Conservation (phyloP, 2,797 vertebrate species). For the Micropoecilia bifurca region DNA sequence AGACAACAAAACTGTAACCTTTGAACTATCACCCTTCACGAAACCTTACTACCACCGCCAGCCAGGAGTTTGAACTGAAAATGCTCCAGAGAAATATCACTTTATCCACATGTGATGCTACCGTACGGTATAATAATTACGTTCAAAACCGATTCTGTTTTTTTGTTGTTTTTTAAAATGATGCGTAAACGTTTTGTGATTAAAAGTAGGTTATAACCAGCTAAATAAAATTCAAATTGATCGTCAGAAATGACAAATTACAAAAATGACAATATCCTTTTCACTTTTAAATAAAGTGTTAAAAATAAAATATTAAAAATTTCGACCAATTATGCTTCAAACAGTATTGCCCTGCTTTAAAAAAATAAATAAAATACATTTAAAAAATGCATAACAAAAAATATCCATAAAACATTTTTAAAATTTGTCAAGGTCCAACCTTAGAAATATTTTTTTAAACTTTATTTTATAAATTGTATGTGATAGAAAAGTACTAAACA, state of each 20-base stretch:
- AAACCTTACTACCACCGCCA: slow-evolving; percentile 20
- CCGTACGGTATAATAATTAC: neutral
- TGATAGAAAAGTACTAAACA: neutral
- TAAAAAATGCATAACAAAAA: neutral
- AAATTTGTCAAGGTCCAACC: neutral
- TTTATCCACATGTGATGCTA: neutral
- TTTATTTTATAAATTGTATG: neutral
- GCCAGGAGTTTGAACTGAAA: neutral
- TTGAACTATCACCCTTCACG: slow-evolving; percentile 78
- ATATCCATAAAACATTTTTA: neutral
- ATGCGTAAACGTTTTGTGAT: neutral
- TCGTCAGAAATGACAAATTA: neutral
- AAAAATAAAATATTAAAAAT: neutral
- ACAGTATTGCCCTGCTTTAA: too few relatives aligned
- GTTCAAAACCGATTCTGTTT: neutral
- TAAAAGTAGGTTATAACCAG: neutral
- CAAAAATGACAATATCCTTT: neutral
- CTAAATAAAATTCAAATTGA: neutral
- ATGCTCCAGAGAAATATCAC: neutral
- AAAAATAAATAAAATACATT: too few relatives aligned
- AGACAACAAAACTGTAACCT: slow-evolving; percentile 81
- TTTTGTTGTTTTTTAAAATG: neutral
- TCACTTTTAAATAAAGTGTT: neutral
- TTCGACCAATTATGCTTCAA: slow-evolving; percentile 19
- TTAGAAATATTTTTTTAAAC: neutral